Percentiles rank a stretch among this genome's conserved stretches.
Conservation (phyloP, 2,888 invertebrate genomes). For the Eristalinus sepulchralis region DNA sequence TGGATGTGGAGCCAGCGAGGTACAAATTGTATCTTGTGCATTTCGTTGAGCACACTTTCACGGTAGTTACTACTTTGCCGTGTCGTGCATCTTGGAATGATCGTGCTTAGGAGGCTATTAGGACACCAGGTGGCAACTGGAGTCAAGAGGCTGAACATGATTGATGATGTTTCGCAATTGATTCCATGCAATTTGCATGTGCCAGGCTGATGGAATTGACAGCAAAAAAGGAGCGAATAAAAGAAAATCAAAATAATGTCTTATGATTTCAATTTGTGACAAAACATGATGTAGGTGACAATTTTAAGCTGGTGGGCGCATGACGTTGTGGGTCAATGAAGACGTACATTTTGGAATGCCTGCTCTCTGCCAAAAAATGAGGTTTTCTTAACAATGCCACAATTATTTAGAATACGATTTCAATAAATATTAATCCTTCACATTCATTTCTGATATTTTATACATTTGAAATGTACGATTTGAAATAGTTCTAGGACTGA, state of each 20-base stretch:
- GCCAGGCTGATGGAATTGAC: not conserved
- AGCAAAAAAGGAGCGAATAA: not conserved
- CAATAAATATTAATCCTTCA: too few species aligned
- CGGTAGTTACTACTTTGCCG: not conserved
- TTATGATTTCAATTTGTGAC: too few species aligned
- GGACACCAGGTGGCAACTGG: not conserved
- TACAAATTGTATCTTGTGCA: constrained; percentile 1
- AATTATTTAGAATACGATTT: too few species aligned
- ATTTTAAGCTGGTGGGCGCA: too few species aligned
- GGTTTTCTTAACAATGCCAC: too few species aligned
- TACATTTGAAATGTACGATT: too few species aligned
- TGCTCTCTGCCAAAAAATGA: too few species aligned
- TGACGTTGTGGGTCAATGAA: too few species aligned
- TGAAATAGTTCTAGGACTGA: too few species aligned
- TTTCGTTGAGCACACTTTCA: constrained; percentile 40
- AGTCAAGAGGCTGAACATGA: not conserved
- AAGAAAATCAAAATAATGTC: not conserved
- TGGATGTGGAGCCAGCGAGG: not conserved
- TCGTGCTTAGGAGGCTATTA: not conserved
- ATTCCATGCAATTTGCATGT: not conserved
- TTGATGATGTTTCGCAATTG: not conserved
- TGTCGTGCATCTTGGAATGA: not conserved
- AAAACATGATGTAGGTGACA: too few species aligned
- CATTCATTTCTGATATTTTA: too few species aligned
- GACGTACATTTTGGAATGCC: too few species aligned